Conservation (phyloP, 2,888 invertebrate species). For the Gryllus longicercus region DNA sequence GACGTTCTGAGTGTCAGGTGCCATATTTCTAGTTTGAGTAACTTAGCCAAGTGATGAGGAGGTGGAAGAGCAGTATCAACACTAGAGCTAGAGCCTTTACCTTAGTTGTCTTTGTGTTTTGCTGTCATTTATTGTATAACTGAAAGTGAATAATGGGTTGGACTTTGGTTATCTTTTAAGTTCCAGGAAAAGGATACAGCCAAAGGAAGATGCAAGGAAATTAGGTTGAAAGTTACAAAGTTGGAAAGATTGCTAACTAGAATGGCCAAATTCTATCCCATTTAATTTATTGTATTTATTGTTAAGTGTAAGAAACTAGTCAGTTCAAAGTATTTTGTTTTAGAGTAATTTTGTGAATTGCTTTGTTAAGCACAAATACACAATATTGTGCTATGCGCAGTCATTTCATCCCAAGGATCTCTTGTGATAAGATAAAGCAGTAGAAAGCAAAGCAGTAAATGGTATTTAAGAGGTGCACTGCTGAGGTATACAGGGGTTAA, state of each 20-base stretch:
- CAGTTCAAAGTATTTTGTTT: slow-evolving; percentile 36
- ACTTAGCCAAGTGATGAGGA: slow-evolving; percentile 36
- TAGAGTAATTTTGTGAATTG: slow-evolving; percentile 37
- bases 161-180: slow-evolving; percentile 41
- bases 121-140: slow-evolving; percentile 38
- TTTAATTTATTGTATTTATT: slow-evolving; percentile 39
- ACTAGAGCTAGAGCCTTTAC: slow-evolving; percentile 37
- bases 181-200: slow-evolving; percentile 35
- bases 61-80: slow-evolving; percentile 33
- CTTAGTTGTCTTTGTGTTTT: slow-evolving; percentile 40
- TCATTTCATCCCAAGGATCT: slow-evolving; percentile 40
- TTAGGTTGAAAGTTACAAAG: slow-evolving; percentile 37
- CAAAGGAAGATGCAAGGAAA: slow-evolving; percentile 36
- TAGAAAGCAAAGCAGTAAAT: slow-evolving; percentile 21
- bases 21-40: slow-evolving; percentile 39
- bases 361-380: slow-evolving; percentile 37
- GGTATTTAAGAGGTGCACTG: neutral
- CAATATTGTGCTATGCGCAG: slow-evolving; percentile 36
- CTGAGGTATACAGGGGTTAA: neutral
- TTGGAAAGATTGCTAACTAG: slow-evolving; percentile 39
- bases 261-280: slow-evolving; percentile 41
- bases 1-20: slow-evolving; percentile 38
- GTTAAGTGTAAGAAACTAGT: slow-evolving; percentile 39
- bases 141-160: slow-evolving; percentile 40
- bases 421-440: slow-evolving; percentile 31